Base-by-base conservation (phyloP, 2,888 invertebrate species). In the Cephalotes varians region DNA sequence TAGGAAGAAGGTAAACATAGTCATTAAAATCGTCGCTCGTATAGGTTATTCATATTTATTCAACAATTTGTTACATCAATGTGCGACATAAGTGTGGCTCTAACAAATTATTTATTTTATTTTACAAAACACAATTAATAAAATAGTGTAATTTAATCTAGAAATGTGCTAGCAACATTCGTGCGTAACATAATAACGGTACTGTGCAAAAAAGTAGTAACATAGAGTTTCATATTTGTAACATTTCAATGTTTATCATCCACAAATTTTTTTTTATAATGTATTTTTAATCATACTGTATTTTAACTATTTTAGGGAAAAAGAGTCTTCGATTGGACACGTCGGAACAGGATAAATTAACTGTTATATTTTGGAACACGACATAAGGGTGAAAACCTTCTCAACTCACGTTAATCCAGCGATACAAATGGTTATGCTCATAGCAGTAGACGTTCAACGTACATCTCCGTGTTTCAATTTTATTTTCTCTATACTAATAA, bases 21-120 rank as follows among this genome's bases (percentile, higher is more conserved):
- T 1, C 51, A 34, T 21, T 6, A 7, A n/a, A 34, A 34, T 54
- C 15, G 1, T 7, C n/a, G 2, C 7, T 10, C 3, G 6, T 62
- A n/a, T 65, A 28, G 18, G 10, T 67, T 18, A 44, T 7, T 1
- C 0, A 25, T n/a, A 18, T 67, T 47, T 67, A 67, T 67, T 67
- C 15, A 67, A 67, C 25, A 67, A 47, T 47, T 18, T 47, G 15
- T 67, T 67, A 67, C 47, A 67, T 67, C 6, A 44, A 10, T 25
- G 25, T 44, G 5, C 65, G 7, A 25, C 44, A 65, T 21, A 64
- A 25, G 2, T 47, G 28, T 28, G 5, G 1, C 1, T 28, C 15
- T 40, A 47, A 65, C 31, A 47, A 18, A 1, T 28, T 65, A 10
- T 18, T 28, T 47, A 28, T 28, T 47, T 67, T 28, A 44, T 18